Base-by-base conservation (phyloP, 2,888 invertebrate species). In the Synanthedon vespiformis region DNA sequence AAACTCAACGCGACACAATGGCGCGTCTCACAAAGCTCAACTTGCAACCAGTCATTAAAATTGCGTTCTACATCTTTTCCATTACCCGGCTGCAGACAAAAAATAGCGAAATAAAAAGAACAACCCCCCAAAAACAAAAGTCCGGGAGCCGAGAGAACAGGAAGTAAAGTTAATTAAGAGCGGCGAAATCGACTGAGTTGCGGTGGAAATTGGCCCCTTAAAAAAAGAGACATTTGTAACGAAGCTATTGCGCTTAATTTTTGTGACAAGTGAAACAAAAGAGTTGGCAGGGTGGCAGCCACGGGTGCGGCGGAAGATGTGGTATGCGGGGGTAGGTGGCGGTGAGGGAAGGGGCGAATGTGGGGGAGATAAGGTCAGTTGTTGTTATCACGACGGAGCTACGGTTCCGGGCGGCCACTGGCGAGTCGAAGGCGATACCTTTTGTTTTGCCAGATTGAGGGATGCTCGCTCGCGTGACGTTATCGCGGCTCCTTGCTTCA, bases 131-230 rank as follows among this genome's bases (percentile, higher is more conserved):
- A 68, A 83, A 86, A 86, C 85, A 80, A 85, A 86, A 86, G 84
- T 82, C 80, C 77, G 76, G 74, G 75, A 76, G 74, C 74, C 77
- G 76, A 77, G 80, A 84, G 86, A 83, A 85, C 83, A 83, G 85
- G 86, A 86, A 87, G 85, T 86, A 85, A 86, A 87, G 86, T 87
- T 87, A 87, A 87, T 87, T 87, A 87, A 86, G 83, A 85, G 86
- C 84, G 77, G 81, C 80, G 81, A 85, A 87, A 87, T 86, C 86
- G 86, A 85, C 86, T 85, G 85, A 83, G 85, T 78, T 83, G 85
- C 84, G 84, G 86, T 85, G 83, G 80, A 86, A 86, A 86, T 86
- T 86, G 84, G 83, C 77, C 81, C 79, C 77, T 84, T 86, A 83
- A 86, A 86, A 85, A 80, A 83, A 84, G 82, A 84, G 82, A 84